Percentiles rank a stretch among this genome's conserved stretches.
Evolutionary conservation across 2,797 vertebrate genomes (phyloP).

Genomic region (Fundulus diaphanus): DNA sequence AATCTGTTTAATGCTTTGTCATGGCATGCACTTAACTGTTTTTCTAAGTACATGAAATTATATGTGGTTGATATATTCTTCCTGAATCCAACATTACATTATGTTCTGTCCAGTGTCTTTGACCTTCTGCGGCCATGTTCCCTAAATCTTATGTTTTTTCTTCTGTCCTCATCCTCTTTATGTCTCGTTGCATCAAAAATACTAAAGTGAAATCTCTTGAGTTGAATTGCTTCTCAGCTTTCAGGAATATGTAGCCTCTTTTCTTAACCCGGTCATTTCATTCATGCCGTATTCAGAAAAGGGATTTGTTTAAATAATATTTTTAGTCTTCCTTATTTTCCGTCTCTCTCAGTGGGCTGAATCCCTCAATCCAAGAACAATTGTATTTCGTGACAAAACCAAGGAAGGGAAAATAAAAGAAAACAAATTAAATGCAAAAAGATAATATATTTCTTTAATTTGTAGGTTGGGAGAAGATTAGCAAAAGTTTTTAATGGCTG

Average conservation of each 20-base stretch:
- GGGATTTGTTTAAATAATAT: constrained; percentile 49
- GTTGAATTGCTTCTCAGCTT: constrained; percentile 12
- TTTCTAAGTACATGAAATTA: no score
- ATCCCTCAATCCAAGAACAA: constrained; percentile 70
- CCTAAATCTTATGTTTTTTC: neutral
- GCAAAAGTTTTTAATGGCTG: constrained; percentile 58
- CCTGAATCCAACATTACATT: neutral
- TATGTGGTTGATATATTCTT: no score
- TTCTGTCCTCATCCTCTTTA: neutral
- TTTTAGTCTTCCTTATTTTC: constrained; percentile 23
- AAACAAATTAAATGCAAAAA: constrained; percentile 67
- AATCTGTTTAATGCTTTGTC: no score
- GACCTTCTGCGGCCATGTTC: no score
- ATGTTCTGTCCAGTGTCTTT: neutral
- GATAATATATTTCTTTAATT: constrained; percentile 57
- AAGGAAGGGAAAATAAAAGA: constrained; percentile 54
- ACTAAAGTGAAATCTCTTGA: constrained; percentile 11
- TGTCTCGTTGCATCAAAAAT: neutral
- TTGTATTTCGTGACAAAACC: constrained; percentile 60
- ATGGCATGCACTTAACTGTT: no score
- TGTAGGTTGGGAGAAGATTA: constrained; percentile 55
- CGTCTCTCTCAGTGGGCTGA: constrained; percentile 23
- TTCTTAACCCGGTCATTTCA: constrained; percentile 24
- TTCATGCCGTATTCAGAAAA: constrained; percentile 15
- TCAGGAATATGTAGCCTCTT: constrained; percentile 27